phyloP scores from a whole-genome alignment of 2,113 vertebrate species.

The Callipepla squamata region DNA sequence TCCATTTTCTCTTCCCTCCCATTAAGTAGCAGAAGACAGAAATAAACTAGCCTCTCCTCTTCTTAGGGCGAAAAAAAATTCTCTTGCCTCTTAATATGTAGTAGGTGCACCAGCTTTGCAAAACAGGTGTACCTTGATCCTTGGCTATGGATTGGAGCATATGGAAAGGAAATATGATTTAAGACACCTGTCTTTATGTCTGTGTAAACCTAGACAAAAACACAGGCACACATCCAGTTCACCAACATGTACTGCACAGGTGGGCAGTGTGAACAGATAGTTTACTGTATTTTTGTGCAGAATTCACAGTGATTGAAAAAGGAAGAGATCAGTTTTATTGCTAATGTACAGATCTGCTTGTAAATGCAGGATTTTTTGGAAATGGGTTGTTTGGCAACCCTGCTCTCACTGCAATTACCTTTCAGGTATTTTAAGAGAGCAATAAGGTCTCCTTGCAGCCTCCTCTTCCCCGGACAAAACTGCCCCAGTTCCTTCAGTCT shows the following conservation, averaged over 20 bases:
- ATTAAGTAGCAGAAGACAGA: neutral
- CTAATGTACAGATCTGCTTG: neutral
- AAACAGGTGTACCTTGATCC: neutral
- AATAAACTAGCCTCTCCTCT: neutral
- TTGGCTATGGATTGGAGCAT: neutral
- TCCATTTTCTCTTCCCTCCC: neutral
- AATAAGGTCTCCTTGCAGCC: too few species aligned
- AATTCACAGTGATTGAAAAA: neutral
- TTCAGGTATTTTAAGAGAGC: too few species aligned
- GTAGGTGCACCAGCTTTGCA: neutral
- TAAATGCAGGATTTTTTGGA: neutral
- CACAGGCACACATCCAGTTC: accelerated
- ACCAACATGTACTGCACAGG: neutral
- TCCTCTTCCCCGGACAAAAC: too few species aligned
- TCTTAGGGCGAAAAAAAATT: neutral
- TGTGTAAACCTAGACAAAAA: neutral
- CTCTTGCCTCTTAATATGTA: neutral
- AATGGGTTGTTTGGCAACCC: neutral
- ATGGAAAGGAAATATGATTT: neutral
- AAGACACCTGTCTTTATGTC: neutral
- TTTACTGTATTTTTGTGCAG: neutral
- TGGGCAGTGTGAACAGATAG: neutral
- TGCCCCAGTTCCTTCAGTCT: too few species aligned
- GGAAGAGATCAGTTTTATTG: neutral
- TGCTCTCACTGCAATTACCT: too few species aligned